Evolutionary conservation across 2,888 invertebrate genomes (phyloP).

Genomic region (Ligdia adustata): DNA sequence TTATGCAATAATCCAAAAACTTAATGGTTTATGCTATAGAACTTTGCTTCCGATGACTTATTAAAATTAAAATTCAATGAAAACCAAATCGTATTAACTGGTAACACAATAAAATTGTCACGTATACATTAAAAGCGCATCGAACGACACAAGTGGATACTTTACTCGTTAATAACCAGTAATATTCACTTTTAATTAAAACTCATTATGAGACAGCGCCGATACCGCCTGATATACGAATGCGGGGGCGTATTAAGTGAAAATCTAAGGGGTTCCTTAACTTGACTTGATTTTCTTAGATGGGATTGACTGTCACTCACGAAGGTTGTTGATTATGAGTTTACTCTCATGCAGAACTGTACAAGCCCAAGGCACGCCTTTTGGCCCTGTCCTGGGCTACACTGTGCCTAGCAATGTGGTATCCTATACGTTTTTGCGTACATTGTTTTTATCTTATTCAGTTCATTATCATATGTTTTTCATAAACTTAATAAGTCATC

Average conservation of each 20-base stretch:
- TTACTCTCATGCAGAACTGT: no score
- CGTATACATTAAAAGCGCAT: constrained; percentile 16
- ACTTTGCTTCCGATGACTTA: neutral
- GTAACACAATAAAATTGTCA: constrained; percentile 17
- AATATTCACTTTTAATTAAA: constrained; percentile 40
- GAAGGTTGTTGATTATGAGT: no score
- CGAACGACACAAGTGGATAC: constrained; percentile 20
- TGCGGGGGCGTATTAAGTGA: neutral
- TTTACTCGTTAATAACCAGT: constrained; percentile 18
- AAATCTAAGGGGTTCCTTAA: neutral
- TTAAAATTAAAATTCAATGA: neutral
- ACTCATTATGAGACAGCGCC: constrained; percentile 21
- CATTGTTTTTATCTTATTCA: no score
- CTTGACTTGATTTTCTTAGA: no score
- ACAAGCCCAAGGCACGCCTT: no score
- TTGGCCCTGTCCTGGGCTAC: no score
- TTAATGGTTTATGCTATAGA: neutral
- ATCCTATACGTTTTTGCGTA: no score
- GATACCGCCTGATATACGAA: constrained; percentile 22
- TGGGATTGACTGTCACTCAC: no score
- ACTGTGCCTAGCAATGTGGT: no score
- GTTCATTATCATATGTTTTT: no score
- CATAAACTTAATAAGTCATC: no score
- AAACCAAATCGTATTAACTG: constrained; percentile 7
- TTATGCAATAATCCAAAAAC: no score